Evolutionary conservation across 2,113 vertebrate genomes (phyloP), one percentile per base, ranked within the genome.

Genomic region (Urocynchramus pylzowi): DNA sequence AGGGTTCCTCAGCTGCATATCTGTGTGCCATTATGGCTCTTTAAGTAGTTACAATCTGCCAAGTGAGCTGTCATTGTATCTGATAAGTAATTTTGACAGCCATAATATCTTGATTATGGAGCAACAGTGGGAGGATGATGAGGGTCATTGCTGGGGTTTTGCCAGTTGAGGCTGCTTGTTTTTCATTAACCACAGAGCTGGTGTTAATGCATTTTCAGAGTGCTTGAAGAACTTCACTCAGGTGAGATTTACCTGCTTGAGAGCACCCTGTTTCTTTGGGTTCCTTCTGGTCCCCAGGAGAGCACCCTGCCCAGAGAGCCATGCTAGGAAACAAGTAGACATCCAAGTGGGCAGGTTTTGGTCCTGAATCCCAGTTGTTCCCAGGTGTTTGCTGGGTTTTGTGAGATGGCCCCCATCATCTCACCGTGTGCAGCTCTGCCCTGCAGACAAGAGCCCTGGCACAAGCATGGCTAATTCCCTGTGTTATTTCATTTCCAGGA

Each of bases 21-120:
- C 52, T 80, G 50, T 4, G 1, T 84, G 57, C 30, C 57, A n/a
- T 95, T 82, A 53, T 9, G 18, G 26, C 37, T 90, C 24, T 60
- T 94, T 71, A 82, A 76, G 57, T 71, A 50, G 54, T 50, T 77
- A 39, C 18, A 42, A 70, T 92, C 37, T 93, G 71, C 47, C 26
- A 84, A 93, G 84, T 67, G 73, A 97, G 60, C 70, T 81, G n/a
- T 95, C 60, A 11, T 47, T 50, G 14, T 87, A n/a, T 82, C 82
- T 71, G 73, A 16, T 45, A 86, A 93, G 59, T 74, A 70, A 54
- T 81, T 95, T 54, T 86, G 91, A 81, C 35, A 87, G 63, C 87
- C n/a, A 16, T 83, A n/a, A 91, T 53, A 33, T 81, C 13, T 31
- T 95, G 61, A 70, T 77, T 81, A 13, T 42, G 52, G 59, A 63